phyloP scores from a whole-genome alignment of 1,140 invertebrate species.

The Drosophila melanica region DNA sequence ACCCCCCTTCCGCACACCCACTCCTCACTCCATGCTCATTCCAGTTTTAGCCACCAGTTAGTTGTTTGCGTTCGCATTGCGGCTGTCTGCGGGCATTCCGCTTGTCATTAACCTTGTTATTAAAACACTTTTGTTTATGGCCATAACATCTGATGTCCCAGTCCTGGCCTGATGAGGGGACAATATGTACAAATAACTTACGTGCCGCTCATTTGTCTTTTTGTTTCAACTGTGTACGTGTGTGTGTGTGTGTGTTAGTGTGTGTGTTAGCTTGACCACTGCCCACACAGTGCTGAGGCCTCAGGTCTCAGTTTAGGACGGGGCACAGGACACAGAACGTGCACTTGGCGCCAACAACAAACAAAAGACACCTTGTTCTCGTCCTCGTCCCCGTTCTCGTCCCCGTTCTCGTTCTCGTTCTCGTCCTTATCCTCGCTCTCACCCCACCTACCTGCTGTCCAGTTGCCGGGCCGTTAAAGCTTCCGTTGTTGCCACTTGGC shows the following conservation, averaged over 20 bases:
- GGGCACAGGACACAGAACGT: not conserved
- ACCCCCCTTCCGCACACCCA: not conserved
- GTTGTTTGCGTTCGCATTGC: conserved; percentile 11
- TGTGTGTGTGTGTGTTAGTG: not conserved
- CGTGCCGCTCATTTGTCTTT: conserved; percentile 79
- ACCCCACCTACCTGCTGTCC: not conserved
- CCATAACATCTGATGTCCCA: conserved; percentile 81
- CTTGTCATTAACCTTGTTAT: conserved; percentile 84
- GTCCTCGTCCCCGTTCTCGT: not conserved
- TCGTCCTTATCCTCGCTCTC: not conserved
- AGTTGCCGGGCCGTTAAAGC: conserved; percentile 26
- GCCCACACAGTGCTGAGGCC: not conserved
- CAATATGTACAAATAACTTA: conserved; percentile 77
- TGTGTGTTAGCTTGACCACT: not conserved
- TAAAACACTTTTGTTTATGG: conserved; percentile 83
- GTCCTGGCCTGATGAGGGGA: conserved; percentile 14
- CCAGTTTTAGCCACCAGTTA: conserved; percentile 6
- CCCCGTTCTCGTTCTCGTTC: not conserved
- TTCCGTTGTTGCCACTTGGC: conserved; percentile 33
- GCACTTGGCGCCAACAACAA: conserved; percentile 12
- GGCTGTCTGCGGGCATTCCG: conserved; percentile 61
- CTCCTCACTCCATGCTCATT: not conserved
- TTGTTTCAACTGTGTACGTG: conserved; percentile 20
- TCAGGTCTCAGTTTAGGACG: not conserved
- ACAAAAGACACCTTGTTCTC: conserved; percentile 11